Conservation (phyloP, 2,797 vertebrate species). For the Takifugu rubripes region DNA sequence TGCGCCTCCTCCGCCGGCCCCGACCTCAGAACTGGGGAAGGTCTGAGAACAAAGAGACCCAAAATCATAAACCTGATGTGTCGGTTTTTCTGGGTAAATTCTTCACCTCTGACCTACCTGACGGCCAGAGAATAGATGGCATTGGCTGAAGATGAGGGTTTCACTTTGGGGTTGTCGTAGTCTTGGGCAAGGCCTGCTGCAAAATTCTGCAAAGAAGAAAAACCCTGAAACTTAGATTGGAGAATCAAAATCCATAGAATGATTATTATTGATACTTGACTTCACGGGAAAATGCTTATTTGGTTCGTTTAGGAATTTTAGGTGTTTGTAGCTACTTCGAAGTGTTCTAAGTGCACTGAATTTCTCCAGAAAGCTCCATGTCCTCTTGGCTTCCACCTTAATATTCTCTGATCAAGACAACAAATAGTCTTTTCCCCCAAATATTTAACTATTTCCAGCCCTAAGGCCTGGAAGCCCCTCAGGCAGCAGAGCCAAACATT, state of each 20-base stretch:
- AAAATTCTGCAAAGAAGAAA: conserved; percentile 75
- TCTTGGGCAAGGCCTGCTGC: conserved; percentile 72
- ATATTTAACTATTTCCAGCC: background rate
- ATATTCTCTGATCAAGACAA: too few relatives aligned
- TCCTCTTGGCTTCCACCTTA: too few relatives aligned
- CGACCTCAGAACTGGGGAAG: conserved; percentile 74
- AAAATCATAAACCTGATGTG: background rate
- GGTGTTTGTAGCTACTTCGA: background rate
- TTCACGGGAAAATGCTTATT: background rate
- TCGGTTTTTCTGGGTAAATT: too few relatives aligned
- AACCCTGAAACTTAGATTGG: conserved; percentile 24
- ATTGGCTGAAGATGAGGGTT: conserved; percentile 88
- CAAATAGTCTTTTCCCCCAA: background rate
- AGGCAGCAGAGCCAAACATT: background rate
- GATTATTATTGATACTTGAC: background rate
- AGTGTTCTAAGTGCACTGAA: background rate
- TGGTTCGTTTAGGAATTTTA: background rate
- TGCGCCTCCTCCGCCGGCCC: conserved; percentile 75
- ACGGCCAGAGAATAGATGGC: conserved; percentile 89
- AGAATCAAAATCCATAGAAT: background rate
- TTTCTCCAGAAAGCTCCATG: background rate
- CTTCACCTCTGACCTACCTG: conserved; percentile 73
- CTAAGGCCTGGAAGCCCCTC: background rate
- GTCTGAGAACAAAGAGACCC: conserved; percentile 63
- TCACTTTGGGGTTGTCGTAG: conserved; percentile 91